Evolutionary conservation across 1,140 invertebrate species (phyloP).

Genomic region (Pachyrhynchus sulphureomaculatus): DNA sequence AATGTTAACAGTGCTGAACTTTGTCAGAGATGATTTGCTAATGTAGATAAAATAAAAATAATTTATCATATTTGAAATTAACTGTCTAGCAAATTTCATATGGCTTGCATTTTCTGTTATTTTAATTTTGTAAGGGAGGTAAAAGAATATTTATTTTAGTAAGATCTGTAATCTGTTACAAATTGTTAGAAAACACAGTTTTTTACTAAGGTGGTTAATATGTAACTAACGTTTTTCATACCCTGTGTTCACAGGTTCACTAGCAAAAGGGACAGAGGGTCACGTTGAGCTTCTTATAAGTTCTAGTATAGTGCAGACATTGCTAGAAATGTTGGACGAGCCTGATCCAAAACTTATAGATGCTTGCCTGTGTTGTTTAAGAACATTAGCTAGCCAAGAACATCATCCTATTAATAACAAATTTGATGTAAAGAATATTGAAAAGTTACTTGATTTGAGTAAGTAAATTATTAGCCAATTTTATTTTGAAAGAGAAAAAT

Average conservation of each 20-base stretch:
- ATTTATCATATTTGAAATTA: too few relatives aligned
- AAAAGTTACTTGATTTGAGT: slow-evolving; percentile 43
- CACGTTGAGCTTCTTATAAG: slow-evolving; percentile 68
- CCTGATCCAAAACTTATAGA: slow-evolving; percentile 60
- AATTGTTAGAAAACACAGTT: too few relatives aligned
- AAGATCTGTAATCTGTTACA: too few relatives aligned
- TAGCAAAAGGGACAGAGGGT: slow-evolving; percentile 72
- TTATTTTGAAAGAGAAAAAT: neutral
- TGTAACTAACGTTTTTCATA: too few relatives aligned
- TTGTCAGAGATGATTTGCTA: too few relatives aligned
- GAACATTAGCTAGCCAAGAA: slow-evolving; percentile 49
- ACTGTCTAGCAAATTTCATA: too few relatives aligned
- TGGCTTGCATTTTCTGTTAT: too few relatives aligned
- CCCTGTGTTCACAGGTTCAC: slow-evolving; percentile 57
- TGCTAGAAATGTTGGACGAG: slow-evolving; percentile 60
- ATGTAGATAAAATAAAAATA: too few relatives aligned
- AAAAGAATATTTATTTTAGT: too few relatives aligned
- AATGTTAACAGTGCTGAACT: too few relatives aligned
- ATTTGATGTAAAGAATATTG: slow-evolving; percentile 35
- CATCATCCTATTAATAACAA: slow-evolving; percentile 26
- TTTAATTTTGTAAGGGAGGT: too few relatives aligned
- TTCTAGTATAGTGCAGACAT: slow-evolving; percentile 61
- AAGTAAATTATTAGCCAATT: neutral
- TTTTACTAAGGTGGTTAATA: too few relatives aligned
- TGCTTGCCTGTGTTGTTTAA: slow-evolving; percentile 66